Evolutionary conservation across 1,140 invertebrate species (phyloP).

Genomic region (Zeugodacus cucurbitae): DNA sequence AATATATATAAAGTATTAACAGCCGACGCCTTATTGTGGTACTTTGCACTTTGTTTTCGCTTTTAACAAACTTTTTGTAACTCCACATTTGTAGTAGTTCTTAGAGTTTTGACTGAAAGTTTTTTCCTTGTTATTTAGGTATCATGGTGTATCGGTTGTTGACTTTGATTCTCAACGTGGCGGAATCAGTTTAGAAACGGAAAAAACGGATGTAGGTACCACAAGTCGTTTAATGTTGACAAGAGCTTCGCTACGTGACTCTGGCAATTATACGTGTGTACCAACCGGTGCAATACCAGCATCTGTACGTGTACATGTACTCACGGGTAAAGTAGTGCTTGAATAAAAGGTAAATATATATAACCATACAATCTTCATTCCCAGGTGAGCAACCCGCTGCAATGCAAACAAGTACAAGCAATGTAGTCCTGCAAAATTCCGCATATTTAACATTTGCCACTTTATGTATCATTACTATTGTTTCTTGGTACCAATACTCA

Average conservation of each 20-base stretch:
- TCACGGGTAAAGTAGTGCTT: conserved; percentile 76
- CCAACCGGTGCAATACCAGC: conserved; percentile 89
- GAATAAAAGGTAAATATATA: neutral
- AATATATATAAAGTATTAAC: too few relatives aligned
- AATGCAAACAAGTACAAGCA: conserved; percentile 84
- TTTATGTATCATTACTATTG: conserved; percentile 38
- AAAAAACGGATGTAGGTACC: conserved; percentile 88
- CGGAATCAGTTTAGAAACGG: conserved; percentile 90
- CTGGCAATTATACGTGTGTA: conserved; percentile 89
- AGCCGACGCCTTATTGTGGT: too few relatives aligned
- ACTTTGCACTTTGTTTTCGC: too few relatives aligned
- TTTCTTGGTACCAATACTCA: conserved; percentile 46
- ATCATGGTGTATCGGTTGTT: conserved; percentile 81
- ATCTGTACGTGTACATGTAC: conserved; percentile 87
- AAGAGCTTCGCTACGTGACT: conserved; percentile 84
- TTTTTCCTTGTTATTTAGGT: conserved; percentile 65
- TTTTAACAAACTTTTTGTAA: too few relatives aligned
- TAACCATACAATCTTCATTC: neutral
- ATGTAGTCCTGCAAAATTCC: conserved; percentile 68
- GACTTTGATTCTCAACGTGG: conserved; percentile 88
- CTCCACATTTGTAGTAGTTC: too few relatives aligned
- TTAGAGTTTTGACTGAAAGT: too few relatives aligned
- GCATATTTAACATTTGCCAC: conserved; percentile 66
- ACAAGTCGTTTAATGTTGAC: conserved; percentile 90
- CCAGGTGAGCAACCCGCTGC: conserved; percentile 81